Evolutionary conservation across 2,797 vertebrate genomes (phyloP).

Genomic region (Semaprochilodus insignis): DNA sequence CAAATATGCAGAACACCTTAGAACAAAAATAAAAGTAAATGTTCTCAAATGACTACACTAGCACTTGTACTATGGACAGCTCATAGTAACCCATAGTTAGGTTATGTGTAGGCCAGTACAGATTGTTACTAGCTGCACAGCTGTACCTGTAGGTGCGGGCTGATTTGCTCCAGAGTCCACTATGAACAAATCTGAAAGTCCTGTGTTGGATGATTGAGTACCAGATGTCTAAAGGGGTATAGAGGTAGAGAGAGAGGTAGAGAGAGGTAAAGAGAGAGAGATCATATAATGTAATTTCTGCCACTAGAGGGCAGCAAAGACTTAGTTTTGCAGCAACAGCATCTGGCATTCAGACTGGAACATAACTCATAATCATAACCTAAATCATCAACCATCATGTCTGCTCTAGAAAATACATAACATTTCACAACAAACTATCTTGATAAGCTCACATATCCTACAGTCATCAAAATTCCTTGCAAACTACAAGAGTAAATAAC

Average conservation of each 20-base stretch:
- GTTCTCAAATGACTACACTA: background rate
- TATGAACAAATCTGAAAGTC: conserved; percentile 90
- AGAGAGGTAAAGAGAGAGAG: conserved; percentile 55
- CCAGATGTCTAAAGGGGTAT: conserved; percentile 78
- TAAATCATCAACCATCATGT: background rate
- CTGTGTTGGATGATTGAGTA: conserved; percentile 82
- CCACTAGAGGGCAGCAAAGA: conserved; percentile 59
- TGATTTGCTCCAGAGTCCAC: conserved; percentile 83
- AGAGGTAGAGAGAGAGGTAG: conserved; percentile 49
- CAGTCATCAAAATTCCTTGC: too few relatives aligned
- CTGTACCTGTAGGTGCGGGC: conserved; percentile 79
- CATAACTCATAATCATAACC: background rate
- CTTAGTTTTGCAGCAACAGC: conserved; percentile 5
- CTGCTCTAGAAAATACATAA: background rate
- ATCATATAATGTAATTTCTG: background rate
- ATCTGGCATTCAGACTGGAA: background rate
- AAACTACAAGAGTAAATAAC: too few relatives aligned
- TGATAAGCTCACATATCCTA: too few relatives aligned
- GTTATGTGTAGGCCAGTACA: background rate
- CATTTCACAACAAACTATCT: background rate
- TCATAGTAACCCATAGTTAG: background rate
- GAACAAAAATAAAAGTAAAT: background rate
- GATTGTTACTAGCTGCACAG: background rate
- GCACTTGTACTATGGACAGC: background rate
- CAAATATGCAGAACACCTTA: background rate